Percentiles rank a stretch among this genome's conserved stretches.
These are phyloP conservation scores for Schizothorax lantsangensis DNA, from an alignment of 2,797 vertebrate species.

Conservation along the genomic window DNA sequence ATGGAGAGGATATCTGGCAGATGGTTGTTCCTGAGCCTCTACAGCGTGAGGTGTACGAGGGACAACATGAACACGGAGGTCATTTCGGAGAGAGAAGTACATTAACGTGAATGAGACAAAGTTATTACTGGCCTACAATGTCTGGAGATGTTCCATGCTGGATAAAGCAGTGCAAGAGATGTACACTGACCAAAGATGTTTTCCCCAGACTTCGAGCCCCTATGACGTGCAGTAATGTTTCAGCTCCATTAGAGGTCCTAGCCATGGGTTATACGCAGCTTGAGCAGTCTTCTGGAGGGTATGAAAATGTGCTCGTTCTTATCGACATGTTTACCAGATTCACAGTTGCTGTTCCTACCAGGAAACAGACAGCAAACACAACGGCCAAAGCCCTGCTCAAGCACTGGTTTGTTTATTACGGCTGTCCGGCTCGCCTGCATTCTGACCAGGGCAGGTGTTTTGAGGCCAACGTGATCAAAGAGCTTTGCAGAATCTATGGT, in stretches of 20 bases:
- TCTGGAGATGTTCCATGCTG: slow-evolving; percentile 41
- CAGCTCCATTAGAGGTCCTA: slow-evolving; percentile 23
- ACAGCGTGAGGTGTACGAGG: neutral
- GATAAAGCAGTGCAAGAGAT: slow-evolving; percentile 48
- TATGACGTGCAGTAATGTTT: slow-evolving; percentile 38
- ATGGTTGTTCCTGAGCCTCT: neutral
- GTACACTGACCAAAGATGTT: slow-evolving; percentile 48
- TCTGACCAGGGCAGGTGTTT: no score
- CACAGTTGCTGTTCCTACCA: slow-evolving; percentile 37
- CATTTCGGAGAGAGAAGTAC: slow-evolving; percentile 43
- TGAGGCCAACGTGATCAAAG: no score
- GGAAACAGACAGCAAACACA: slow-evolving; percentile 39
- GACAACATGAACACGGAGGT: slow-evolving; percentile 21
- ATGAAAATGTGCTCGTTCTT: slow-evolving; percentile 44
- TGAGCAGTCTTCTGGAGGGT: slow-evolving; percentile 21
- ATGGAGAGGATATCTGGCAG: neutral
- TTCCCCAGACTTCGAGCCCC: slow-evolving; percentile 28
- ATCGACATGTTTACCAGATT: slow-evolving; percentile 49
- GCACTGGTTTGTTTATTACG: slow-evolving; percentile 47
- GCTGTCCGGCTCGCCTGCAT: no score
- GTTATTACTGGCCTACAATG: slow-evolving; percentile 51
- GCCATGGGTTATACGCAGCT: slow-evolving; percentile 44
- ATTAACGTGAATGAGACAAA: slow-evolving; percentile 8
- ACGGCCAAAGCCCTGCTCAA: slow-evolving; percentile 9
- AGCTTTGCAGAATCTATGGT: no score